Base-by-base conservation (phyloP, 2,113 vertebrate species). In the Trinectes maculatus region DNA sequence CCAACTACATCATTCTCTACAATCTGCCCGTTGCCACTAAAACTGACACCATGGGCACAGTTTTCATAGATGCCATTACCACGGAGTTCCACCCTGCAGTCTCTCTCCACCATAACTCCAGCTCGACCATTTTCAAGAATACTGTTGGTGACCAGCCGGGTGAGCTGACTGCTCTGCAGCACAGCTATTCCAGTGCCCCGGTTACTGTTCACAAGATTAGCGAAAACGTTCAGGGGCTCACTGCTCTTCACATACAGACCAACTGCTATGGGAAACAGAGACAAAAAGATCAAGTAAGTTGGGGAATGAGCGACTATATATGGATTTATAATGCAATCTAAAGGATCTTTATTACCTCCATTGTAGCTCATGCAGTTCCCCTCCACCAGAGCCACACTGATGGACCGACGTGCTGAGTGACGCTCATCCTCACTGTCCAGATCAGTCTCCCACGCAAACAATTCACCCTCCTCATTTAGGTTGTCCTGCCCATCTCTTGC, bases 51-150 rank as follows among this genome's bases (percentile, higher is more conserved):
- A 0, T 94, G 93, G 70, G 94, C 93, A 9, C 88, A 76, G 88
- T 97, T 97, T 82, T 94, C 89, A 13, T 98, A 97, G 78, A 97
- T 90, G 22, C 96, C 95, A 0, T 98, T 98, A 39, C 95, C 95
- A 0, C 91, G 87, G 16, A 98, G 91, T 83, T 97, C 95, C 55
- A 94, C 95, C 10, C 91, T 82, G 86, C 95, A 95, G 71, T 93
- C 92, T 0, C 89, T 89, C 67, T 95, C 94, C 2, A 98, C 93
- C 0, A 90, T 87, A 43, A 97, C 88, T 0, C 96, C 96, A 0
- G 89, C 91, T 6, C 74, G 87, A 54, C 88, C 88, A 40, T 97
- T 98, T 82, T 89, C 85, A 29, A 93, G 92, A 63, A 97, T 87
- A 89, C 95, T 95, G 89, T 96, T 98, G 73, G 91, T 92, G 1